Percentiles rank a stretch among this genome's conserved stretches.
phyloP scores from a whole-genome alignment of 2,113 vertebrate genomes.

The Mola mola region DNA sequence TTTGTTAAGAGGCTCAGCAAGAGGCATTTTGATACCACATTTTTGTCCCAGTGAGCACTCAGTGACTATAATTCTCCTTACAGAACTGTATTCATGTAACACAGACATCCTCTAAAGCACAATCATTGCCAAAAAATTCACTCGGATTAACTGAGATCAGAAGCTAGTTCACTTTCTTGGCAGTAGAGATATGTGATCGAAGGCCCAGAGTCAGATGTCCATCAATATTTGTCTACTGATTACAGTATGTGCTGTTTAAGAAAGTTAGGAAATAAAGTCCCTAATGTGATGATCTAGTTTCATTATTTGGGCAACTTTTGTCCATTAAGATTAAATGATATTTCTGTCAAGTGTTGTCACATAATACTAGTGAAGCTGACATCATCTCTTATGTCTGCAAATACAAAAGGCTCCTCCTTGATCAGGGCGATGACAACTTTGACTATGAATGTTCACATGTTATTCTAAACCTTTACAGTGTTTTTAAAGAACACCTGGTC shows the following conservation, averaged over 20 bases:
- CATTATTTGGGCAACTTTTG: neutral
- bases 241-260: too few species aligned
- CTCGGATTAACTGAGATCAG: slow-evolving; percentile 8
- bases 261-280: too few species aligned
- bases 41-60: slow-evolving; percentile 51
- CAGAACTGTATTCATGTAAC: slow-evolving; percentile 17
- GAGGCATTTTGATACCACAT: slow-evolving; percentile 69
- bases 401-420: slow-evolving; percentile 47
- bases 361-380: slow-evolving; percentile 47
- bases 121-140: too few species aligned
- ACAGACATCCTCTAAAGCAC: slow-evolving; percentile 6
- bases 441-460: slow-evolving; percentile 68
- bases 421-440: slow-evolving; percentile 55
- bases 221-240: neutral
- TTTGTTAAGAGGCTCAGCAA: slow-evolving; percentile 73
- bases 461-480: slow-evolving; percentile 59
- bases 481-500: slow-evolving; percentile 65
- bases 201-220: neutral
- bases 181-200: too few species aligned
- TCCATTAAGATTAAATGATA: slow-evolving; percentile 14
- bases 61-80: slow-evolving; percentile 32
- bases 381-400: slow-evolving; percentile 57
- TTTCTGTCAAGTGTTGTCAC: slow-evolving; percentile 17
- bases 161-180: slow-evolving; percentile 1
- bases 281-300: neutral